Conservation (phyloP, 2,113 vertebrate genomes). For the Nesospiza acunhae region DNA sequence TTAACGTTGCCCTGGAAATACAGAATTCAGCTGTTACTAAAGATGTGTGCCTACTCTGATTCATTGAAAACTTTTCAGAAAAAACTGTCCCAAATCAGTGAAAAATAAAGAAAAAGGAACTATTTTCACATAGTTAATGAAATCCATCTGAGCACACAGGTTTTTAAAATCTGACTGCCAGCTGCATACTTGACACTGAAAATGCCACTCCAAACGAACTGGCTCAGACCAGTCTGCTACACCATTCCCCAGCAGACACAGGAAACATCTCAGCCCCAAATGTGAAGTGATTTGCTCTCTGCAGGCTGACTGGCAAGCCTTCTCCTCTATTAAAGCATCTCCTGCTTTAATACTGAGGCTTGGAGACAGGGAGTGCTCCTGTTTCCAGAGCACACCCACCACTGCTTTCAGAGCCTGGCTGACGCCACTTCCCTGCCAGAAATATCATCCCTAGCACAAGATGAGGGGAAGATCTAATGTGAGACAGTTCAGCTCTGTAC, state of each 20-base stretch:
- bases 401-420: background rate
- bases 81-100: background rate
- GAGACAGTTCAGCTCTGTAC: background rate
- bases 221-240: background rate
- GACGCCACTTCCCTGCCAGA: background rate
- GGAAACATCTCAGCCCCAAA: background rate
- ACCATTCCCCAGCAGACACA: background rate
- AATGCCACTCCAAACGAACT: background rate
- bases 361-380: background rate
- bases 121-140: background rate
- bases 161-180: background rate
- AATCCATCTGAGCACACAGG: background rate
- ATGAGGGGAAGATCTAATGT: background rate
- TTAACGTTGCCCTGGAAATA: background rate
- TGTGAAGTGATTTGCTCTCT: background rate
- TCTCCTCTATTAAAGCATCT: background rate
- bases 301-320: background rate
- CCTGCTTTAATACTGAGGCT: background rate
- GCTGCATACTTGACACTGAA: background rate
- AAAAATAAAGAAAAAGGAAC: background rate
- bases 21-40: background rate
- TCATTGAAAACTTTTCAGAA: background rate
- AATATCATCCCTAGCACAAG: background rate
- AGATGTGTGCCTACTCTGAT: background rate
- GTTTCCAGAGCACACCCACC: constrained; percentile 4